Percentiles rank a stretch among this genome's conserved stretches.
Evolutionary conservation across 1,140 invertebrate species (phyloP).

Genomic region (Pseudomyrmex gracilis): DNA sequence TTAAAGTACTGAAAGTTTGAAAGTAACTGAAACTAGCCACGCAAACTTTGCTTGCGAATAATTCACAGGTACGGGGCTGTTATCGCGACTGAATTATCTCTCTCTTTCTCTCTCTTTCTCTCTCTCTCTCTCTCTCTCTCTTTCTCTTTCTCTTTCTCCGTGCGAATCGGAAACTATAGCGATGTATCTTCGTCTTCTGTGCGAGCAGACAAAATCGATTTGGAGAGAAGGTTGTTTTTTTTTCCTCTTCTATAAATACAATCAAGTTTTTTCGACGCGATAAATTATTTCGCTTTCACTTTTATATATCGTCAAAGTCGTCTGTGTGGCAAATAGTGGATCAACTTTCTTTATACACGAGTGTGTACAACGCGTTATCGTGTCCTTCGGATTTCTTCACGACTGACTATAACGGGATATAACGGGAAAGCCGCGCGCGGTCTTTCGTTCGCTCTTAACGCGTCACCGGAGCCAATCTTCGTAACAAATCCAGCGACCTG

Average conservation of each 20-base stretch:
- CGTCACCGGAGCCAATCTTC: constrained; percentile 37
- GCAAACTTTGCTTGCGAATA: constrained; percentile 35
- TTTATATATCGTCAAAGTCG: not conserved
- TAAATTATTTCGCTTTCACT: not conserved
- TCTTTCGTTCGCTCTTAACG: constrained; percentile 23
- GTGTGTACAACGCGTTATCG: not conserved
- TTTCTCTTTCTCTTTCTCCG: too few species aligned
- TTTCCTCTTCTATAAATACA: not conserved
- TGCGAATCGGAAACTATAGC: constrained; percentile 5
- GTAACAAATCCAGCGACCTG: constrained; percentile 46
- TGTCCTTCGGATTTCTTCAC: not conserved
- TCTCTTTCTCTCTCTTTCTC: too few species aligned
- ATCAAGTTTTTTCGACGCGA: not conserved
- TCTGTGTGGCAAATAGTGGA: not conserved
- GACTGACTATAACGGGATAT: not conserved
- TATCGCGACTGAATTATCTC: not conserved
- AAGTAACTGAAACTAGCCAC: constrained; percentile 4
- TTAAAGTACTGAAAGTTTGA: constrained; percentile 20
- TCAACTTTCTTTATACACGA: too few species aligned
- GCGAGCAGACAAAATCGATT: not conserved
- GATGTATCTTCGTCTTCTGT: constrained; percentile 16
- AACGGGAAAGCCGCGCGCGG: not conserved
- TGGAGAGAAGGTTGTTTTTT: not conserved
- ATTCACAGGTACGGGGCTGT: constrained; percentile 6
- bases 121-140: too few species aligned